Conservation (phyloP, 2,113 vertebrate species). For the Gobiocypris rarus region DNA sequence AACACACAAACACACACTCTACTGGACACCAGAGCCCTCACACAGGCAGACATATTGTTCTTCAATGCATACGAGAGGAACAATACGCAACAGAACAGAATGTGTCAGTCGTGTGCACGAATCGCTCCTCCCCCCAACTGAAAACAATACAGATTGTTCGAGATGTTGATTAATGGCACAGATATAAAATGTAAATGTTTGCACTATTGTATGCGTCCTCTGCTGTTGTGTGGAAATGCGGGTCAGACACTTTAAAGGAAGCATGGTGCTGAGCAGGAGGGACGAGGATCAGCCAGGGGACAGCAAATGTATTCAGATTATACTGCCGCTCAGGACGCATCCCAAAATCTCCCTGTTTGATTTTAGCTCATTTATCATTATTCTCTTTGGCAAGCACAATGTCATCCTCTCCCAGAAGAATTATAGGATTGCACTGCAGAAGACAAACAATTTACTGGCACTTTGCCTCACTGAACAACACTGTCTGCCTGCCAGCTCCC, state of each 20-base stretch:
- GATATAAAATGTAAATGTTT: constrained; percentile 51
- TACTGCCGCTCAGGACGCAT: constrained; percentile 72
- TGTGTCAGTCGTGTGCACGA: constrained; percentile 12
- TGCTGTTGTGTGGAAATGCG: constrained; percentile 52
- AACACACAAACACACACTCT: constrained; percentile 71
- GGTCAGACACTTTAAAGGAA: constrained; percentile 51
- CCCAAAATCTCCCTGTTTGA: constrained; percentile 78
- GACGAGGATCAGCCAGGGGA: constrained; percentile 52
- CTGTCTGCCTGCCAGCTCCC: constrained; percentile 80
- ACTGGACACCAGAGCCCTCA: constrained; percentile 84
- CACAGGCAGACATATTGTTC: constrained; percentile 87
- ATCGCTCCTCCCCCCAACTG: background rate
- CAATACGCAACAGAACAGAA: constrained; percentile 25
- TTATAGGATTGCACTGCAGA: constrained; percentile 82
- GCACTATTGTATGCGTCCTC: constrained; percentile 40
- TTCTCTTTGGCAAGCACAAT: constrained; percentile 85
- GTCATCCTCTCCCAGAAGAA: constrained; percentile 82
- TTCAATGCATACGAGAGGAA: constrained; percentile 71
- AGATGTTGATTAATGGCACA: constrained; percentile 49
- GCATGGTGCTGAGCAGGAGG: constrained; percentile 48
- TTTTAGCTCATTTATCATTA: constrained; percentile 84
- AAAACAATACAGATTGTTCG: constrained; percentile 48
- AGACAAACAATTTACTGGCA: constrained; percentile 88
- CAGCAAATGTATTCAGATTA: constrained; percentile 73
- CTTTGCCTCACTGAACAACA: constrained; percentile 84